Evolutionary conservation across 1,140 invertebrate species (phyloP).

Genomic region (Drosophila mojavensis): DNA sequence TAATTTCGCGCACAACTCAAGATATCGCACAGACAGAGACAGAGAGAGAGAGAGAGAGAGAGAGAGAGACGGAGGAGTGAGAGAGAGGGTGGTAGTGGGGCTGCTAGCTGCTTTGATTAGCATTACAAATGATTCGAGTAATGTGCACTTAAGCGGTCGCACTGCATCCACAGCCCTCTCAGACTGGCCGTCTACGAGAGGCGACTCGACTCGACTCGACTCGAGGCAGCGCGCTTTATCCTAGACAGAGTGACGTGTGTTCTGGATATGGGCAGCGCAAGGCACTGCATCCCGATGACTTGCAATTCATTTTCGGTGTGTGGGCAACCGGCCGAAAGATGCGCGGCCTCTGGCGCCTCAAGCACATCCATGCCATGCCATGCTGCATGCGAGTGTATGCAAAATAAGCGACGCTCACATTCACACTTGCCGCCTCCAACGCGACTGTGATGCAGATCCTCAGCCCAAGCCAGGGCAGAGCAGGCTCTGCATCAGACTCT

Average conservation of each 20-base stretch:
- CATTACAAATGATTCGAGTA: slow-evolving; percentile 82
- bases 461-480: slow-evolving; percentile 1
- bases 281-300: slow-evolving; percentile 61
- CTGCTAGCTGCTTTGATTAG: slow-evolving; percentile 68
- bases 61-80: neutral
- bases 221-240: slow-evolving; percentile 57
- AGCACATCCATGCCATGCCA: slow-evolving; percentile 10
- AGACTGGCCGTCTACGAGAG: slow-evolving; percentile 18
- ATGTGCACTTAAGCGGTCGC: slow-evolving; percentile 77
- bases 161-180: slow-evolving; percentile 32
- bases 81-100: neutral
- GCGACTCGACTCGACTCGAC: neutral
- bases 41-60: neutral
- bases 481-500: neutral
- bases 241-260: slow-evolving; percentile 82
- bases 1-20: slow-evolving; percentile 79
- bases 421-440: slow-evolving; percentile 67
- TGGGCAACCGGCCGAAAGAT: slow-evolving; percentile 49
- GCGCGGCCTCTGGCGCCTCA: slow-evolving; percentile 42
- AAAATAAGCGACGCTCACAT: slow-evolving; percentile 54
- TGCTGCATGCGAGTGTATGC: slow-evolving; percentile 46
- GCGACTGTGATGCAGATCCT: slow-evolving; percentile 1
- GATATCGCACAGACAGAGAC: slow-evolving; percentile 49
- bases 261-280: slow-evolving; percentile 67
- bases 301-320: slow-evolving; percentile 81